These are phyloP conservation scores for Typhlichthys subterraneus DNA, from an alignment of 2,797 vertebrate genomes.

Conservation along the genomic window DNA sequence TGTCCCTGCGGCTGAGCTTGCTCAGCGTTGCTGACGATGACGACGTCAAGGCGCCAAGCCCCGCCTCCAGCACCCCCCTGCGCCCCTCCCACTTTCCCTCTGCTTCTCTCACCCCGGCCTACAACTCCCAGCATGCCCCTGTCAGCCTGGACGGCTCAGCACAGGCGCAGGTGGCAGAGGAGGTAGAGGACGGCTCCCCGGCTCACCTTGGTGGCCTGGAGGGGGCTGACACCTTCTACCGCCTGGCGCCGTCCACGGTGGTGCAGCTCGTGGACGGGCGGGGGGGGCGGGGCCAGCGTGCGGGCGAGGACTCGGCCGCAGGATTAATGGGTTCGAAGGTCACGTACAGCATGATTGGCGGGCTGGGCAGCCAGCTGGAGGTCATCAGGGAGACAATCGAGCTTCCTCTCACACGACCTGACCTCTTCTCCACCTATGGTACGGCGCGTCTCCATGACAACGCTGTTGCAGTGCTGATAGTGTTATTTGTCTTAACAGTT, in stretches of 20 bases:
- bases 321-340: constrained; percentile 66
- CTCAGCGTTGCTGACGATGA: constrained; percentile 73
- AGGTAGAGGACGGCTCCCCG: constrained; percentile 21
- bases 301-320: constrained; percentile 39
- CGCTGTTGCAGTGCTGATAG: background rate
- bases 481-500: too few species aligned
- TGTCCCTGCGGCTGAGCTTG: constrained; percentile 81
- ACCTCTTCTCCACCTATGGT: constrained; percentile 90
- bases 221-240: constrained; percentile 84
- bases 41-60: constrained; percentile 10
- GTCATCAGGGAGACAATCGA: constrained; percentile 90
- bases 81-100: constrained; percentile 26
- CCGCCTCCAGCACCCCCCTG: constrained; percentile 73
- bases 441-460: constrained; percentile 3
- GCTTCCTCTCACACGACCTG: constrained; percentile 89
- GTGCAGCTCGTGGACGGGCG: constrained; percentile 41
- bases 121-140: constrained; percentile 39
- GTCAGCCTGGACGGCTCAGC: constrained; percentile 22
- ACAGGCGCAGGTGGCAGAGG: background rate
- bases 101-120: constrained; percentile 38
- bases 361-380: constrained; percentile 84
- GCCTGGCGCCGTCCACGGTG: constrained; percentile 80
- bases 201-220: constrained; percentile 52
- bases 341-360: constrained; percentile 92
- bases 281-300: constrained; percentile 23